These are phyloP conservation scores for Phoenoteleia sp. DNA, from an alignment of 2,888 invertebrate species.

Conservation along the genomic window DNA sequence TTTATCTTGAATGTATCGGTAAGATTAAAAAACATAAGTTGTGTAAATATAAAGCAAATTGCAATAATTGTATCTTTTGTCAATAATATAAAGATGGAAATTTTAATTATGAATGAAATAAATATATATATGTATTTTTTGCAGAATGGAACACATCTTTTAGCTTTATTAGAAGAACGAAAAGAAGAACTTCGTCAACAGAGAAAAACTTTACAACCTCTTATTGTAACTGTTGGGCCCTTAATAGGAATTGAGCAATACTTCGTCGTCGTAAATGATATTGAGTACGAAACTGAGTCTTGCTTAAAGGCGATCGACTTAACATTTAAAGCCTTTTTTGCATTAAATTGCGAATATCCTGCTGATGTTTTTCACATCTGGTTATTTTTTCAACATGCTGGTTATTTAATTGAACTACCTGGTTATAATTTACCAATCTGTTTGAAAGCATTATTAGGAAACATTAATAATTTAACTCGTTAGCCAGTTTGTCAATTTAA, in stretches of 20 bases:
- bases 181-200: slow-evolving; percentile 11
- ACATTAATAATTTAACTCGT: slow-evolving; percentile 2
- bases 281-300: slow-evolving; percentile 17
- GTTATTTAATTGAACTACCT: slow-evolving; percentile 9
- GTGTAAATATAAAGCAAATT: neutral
- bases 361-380: slow-evolving; percentile 14
- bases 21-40: neutral
- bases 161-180: slow-evolving; percentile 18
- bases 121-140: neutral
- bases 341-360: slow-evolving; percentile 37
- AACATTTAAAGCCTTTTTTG: slow-evolving; percentile 35
- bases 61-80: neutral
- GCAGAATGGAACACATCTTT: slow-evolving; percentile 7
- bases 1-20: slow-evolving; percentile 37
- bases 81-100: neutral
- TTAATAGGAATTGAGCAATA: slow-evolving; percentile 16
- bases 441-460: slow-evolving; percentile 12
- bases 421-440: slow-evolving; percentile 8
- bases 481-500: neutral
- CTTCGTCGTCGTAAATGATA: slow-evolving; percentile 23
- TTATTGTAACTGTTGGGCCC: slow-evolving; percentile 22
- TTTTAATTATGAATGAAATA: neutral
- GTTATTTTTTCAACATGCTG: slow-evolving; percentile 31
- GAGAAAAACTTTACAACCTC: slow-evolving; percentile 18
- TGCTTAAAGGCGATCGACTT: slow-evolving; percentile 33